phyloP scores from a whole-genome alignment of 2,888 invertebrate species.

The Chrysolina americana region DNA sequence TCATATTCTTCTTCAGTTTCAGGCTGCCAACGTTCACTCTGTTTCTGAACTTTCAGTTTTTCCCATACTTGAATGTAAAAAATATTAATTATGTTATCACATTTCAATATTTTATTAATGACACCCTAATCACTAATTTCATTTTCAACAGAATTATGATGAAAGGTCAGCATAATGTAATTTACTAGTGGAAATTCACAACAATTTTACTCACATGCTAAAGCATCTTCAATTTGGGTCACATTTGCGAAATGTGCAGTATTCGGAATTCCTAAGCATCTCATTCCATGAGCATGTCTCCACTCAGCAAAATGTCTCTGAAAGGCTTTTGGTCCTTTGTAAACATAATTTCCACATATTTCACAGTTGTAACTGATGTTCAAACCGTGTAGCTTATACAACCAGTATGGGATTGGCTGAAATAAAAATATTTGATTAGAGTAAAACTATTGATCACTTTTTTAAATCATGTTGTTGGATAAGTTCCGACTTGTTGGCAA shows the following conservation, averaged over 20 bases:
- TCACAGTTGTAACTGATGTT: conserved; percentile 99
- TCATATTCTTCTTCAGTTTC: conserved; percentile 99
- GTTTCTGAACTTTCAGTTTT: conserved; percentile 95
- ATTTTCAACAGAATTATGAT: too few relatives aligned
- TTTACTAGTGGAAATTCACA: too few relatives aligned
- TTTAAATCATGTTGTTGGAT: too few relatives aligned
- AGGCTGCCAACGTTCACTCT: conserved; percentile 95
- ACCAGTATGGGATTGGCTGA: conserved; percentile 91
- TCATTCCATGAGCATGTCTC: conserved; percentile 94
- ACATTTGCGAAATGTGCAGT: conserved; percentile 99
- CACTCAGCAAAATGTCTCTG: conserved; percentile 98
- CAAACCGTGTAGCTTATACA: conserved; percentile 98
- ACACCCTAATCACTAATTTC: too few relatives aligned
- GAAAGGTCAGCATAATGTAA: too few relatives aligned
- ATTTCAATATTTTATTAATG: too few relatives aligned
- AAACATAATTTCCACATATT: conserved; percentile 98
- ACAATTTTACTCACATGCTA: conserved; percentile 79
- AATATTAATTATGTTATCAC: neutral
- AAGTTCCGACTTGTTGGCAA: too few relatives aligned
- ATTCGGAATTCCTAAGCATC: conserved; percentile 97
- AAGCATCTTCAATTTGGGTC: conserved; percentile 97
- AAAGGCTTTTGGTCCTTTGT: conserved; percentile 99
- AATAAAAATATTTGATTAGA: conserved; percentile 52
- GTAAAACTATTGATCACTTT: too few relatives aligned
- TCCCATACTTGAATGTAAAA: conserved; percentile 87